Evolutionary conservation across 2,888 invertebrate genomes (phyloP).

Genomic region (Caenorhabditis sp.): DNA sequence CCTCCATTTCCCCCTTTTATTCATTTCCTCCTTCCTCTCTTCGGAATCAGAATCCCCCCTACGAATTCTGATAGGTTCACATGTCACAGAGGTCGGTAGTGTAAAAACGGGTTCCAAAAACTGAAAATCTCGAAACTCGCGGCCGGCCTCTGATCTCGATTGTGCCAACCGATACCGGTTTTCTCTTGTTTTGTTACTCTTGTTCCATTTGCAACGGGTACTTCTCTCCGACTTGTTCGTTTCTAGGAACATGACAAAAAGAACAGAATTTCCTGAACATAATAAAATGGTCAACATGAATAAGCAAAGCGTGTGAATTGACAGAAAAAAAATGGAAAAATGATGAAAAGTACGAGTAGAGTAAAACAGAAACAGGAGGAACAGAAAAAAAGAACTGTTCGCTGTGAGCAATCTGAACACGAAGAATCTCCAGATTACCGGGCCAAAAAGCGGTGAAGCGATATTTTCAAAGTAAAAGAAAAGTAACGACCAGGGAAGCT

Average conservation of each 20-base stretch:
- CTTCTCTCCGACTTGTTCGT: conserved; percentile 28
- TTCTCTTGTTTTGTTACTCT: conserved; percentile 7
- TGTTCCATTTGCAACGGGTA: conserved; percentile 22
- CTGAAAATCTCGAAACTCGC: conserved; percentile 17
- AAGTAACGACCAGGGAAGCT: conserved; percentile 38
- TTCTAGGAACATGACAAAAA: conserved; percentile 33
- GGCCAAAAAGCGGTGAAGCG: conserved; percentile 15
- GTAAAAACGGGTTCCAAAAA: conserved; percentile 2
- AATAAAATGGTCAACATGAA: conserved; percentile 12
- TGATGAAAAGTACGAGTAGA: conserved; percentile 31
- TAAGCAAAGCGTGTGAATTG: conserved; percentile 16
- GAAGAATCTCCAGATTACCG: conserved; percentile 5
- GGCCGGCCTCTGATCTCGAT: conserved; percentile 55
- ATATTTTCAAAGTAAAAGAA: conserved; percentile 38
- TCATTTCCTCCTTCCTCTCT: neutral
- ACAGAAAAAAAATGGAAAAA: conserved; percentile 24
- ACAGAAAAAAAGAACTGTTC: conserved; percentile 22
- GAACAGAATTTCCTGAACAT: neutral
- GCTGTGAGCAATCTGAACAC: conserved; percentile 41
- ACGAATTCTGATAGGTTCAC: conserved; percentile 31
- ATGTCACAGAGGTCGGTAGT: conserved; percentile 44
- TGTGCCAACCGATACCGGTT: conserved; percentile 32
- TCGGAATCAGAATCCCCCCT: conserved; percentile 17
- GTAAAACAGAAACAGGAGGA: conserved; percentile 3
- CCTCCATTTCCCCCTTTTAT: neutral